Conservation (phyloP, 35 echinoderm and acorn worm species). For the Nesometra sesokonis region DNA sequence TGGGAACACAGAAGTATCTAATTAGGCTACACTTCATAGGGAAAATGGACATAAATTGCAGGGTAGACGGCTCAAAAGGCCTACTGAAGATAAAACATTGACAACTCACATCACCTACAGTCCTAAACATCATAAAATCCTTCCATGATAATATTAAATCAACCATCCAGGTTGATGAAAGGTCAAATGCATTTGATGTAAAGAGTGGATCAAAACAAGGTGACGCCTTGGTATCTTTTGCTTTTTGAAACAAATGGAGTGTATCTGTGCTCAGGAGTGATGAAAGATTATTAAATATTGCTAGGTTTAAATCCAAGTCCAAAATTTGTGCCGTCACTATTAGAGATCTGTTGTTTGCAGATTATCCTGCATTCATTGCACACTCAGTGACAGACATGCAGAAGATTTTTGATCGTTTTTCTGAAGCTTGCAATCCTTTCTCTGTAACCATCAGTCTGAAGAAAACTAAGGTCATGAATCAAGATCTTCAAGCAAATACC, state of each 20-base stretch:
- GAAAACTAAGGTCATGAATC: not conserved
- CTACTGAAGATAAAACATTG: no score
- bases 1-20: no score
- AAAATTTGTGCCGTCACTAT: not conserved
- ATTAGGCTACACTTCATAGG: no score
- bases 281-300: not conserved
- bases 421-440: no score
- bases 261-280: not conserved
- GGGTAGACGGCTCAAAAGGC: no score
- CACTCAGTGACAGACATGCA: no score
- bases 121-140: not conserved
- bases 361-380: no score
- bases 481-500: not conserved
- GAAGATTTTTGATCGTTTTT: no score
- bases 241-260: not conserved
- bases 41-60: no score
- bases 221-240: conserved; percentile 6
- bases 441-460: conserved; percentile 3
- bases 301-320: not conserved
- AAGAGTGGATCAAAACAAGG: not conserved
- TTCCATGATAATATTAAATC: not conserved
- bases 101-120: no score
- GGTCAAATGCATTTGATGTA: not conserved
- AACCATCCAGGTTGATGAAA: not conserved
- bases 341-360: no score